These are phyloP conservation scores for Nasalis larvatus DNA, from an alignment of 2,113 vertebrate species.

Conservation along the genomic window DNA sequence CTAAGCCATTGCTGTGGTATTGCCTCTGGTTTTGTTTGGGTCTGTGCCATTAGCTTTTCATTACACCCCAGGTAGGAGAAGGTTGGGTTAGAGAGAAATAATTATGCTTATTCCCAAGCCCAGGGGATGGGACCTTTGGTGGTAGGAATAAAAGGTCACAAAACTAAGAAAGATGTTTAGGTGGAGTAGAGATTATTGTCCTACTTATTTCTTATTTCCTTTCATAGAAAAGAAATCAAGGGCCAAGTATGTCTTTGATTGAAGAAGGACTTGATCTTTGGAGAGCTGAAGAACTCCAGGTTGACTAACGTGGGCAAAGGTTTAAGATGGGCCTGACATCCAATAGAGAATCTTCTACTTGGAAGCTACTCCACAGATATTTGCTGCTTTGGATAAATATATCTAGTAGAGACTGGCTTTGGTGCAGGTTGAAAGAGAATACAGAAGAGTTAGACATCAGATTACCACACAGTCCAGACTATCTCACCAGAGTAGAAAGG, in stretches of 20 bases:
- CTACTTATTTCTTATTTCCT: background rate
- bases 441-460: background rate
- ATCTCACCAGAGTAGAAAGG: background rate
- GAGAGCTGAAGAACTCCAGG: background rate
- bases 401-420: background rate
- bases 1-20: background rate
- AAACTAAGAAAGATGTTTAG: background rate
- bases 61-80: background rate
- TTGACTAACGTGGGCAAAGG: background rate
- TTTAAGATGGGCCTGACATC: background rate
- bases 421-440: background rate
- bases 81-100: background rate
- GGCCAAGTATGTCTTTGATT: background rate
- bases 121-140: background rate
- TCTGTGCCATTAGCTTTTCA: background rate
- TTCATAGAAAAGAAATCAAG: background rate
- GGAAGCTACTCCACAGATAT: background rate
- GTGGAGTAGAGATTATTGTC: background rate
- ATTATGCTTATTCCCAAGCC: background rate
- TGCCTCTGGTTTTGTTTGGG: background rate
- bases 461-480: background rate
- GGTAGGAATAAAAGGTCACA: background rate
- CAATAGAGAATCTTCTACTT: background rate
- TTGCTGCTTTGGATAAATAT: background rate
- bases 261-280: background rate